Percentiles rank a stretch among this genome's conserved stretches.
phyloP scores from a whole-genome alignment of 2,888 invertebrate genomes.

The Polietes domitor region DNA sequence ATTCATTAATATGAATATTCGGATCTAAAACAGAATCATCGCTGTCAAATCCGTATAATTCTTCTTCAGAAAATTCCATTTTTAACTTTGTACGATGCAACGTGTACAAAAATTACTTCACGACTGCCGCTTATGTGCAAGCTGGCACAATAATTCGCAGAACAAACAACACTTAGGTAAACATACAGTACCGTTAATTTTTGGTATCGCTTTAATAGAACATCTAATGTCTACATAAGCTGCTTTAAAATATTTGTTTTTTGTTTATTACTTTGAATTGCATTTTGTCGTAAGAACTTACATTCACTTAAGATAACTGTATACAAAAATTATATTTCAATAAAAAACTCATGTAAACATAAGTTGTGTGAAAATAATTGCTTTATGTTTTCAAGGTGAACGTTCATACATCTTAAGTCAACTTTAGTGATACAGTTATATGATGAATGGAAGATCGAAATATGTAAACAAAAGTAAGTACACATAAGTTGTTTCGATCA shows the following conservation, averaged over 20 bases:
- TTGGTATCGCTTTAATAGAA: constrained; percentile 1
- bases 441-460: constrained; percentile 3
- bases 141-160: constrained; percentile 22
- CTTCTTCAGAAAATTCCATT: constrained; percentile 7
- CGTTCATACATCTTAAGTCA: not conserved
- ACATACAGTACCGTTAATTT: constrained; percentile 34
- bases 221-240: constrained; percentile 29
- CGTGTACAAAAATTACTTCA: constrained; percentile 29
- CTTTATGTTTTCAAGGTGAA: not conserved
- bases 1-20: constrained; percentile 12
- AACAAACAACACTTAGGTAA: constrained; percentile 32
- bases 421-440: constrained; percentile 2
- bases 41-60: constrained; percentile 21
- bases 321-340: not conserved
- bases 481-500: constrained; percentile 18
- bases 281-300: not conserved
- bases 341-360: not conserved
- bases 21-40: constrained; percentile 30
- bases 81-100: constrained; percentile 6
- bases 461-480: constrained; percentile 12
- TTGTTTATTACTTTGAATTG: too few species aligned
- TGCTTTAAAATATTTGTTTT: constrained; percentile 30
- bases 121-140: constrained; percentile 26
- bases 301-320: constrained; percentile 15
- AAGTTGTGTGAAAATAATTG: not conserved